Conservation (phyloP, 2,797 vertebrate genomes). For the Brachymystax lenok region DNA sequence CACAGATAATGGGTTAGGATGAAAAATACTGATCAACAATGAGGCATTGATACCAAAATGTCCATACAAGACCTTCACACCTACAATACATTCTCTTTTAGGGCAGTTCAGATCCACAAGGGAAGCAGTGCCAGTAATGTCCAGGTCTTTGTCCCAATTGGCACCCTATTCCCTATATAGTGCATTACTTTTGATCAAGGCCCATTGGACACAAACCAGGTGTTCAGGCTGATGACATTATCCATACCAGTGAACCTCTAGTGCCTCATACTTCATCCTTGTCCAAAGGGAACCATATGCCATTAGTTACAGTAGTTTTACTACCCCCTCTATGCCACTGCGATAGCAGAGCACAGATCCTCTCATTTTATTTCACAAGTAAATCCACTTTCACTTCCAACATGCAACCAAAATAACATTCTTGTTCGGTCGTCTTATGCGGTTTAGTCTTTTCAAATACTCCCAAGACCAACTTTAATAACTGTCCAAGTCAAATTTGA, state of each 20-base stretch:
- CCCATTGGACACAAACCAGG: constrained; percentile 18
- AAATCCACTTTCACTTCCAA: constrained; percentile 26
- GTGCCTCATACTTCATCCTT: constrained; percentile 17
- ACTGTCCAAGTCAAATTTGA: constrained; percentile 27
- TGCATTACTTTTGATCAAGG: background rate
- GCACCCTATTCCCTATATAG: background rate
- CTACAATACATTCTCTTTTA: background rate
- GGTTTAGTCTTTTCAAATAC: constrained; percentile 17
- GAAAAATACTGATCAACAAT: background rate
- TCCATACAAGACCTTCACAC: constrained; percentile 5
- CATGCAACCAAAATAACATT: constrained; percentile 16
- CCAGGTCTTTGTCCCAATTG: no score
- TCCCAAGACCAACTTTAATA: constrained; percentile 10
- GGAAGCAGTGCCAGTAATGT: constrained; percentile 1
- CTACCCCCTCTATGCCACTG: constrained; percentile 10
- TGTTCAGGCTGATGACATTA: constrained; percentile 44
- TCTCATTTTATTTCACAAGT: constrained; percentile 27
- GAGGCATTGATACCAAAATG: background rate
- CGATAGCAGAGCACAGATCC: background rate
- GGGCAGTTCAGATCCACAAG: background rate
- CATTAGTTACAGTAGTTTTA: constrained; percentile 2
- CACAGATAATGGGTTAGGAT: constrained; percentile 14
- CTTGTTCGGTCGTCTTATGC: constrained; percentile 16
- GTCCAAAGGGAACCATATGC: constrained; percentile 5
- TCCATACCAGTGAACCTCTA: constrained; percentile 45